Percentiles rank a stretch among this genome's conserved stretches.
Evolutionary conservation across 2,888 invertebrate genomes (phyloP).

Genomic region (Melieria picta): DNA sequence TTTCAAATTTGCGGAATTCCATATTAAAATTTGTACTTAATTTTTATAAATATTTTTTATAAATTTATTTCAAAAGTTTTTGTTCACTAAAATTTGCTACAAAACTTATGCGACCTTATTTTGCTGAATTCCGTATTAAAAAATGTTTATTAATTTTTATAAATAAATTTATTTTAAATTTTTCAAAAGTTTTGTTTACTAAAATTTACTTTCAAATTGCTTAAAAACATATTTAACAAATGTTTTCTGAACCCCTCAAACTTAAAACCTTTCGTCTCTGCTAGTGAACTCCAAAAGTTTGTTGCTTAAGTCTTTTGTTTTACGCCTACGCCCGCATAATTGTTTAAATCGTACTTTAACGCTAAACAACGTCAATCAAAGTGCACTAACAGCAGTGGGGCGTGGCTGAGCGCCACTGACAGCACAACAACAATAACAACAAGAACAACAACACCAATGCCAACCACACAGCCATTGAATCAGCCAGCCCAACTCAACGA

Average conservation of each 20-base stretch:
- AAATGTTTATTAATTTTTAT: background rate
- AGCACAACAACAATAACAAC: slow-evolving; percentile 11
- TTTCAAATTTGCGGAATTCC: background rate
- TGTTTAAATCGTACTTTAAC: background rate
- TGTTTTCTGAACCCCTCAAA: too few relatives aligned
- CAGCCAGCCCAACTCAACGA: too few relatives aligned
- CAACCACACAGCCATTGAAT: background rate
- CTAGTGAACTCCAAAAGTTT: slow-evolving; percentile 3
- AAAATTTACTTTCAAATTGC: too few relatives aligned
- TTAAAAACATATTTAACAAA: too few relatives aligned
- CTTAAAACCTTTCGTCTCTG: too few relatives aligned
- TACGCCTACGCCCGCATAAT: slow-evolving; percentile 13
- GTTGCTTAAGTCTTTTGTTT: slow-evolving; percentile 30
- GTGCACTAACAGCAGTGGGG: slow-evolving; percentile 7
- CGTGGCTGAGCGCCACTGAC: slow-evolving; percentile 19
- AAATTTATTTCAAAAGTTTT: background rate
- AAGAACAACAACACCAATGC: background rate
- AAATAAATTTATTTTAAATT: background rate
- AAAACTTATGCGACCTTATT: too few relatives aligned
- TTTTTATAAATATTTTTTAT: background rate
- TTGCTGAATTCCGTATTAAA: background rate
- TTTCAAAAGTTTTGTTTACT: background rate
- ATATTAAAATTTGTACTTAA: background rate
- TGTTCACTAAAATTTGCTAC: background rate
- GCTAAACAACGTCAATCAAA: slow-evolving; percentile 17